phyloP scores from a whole-genome alignment of 1,140 invertebrate species.

The Drosophila biarmipes region DNA sequence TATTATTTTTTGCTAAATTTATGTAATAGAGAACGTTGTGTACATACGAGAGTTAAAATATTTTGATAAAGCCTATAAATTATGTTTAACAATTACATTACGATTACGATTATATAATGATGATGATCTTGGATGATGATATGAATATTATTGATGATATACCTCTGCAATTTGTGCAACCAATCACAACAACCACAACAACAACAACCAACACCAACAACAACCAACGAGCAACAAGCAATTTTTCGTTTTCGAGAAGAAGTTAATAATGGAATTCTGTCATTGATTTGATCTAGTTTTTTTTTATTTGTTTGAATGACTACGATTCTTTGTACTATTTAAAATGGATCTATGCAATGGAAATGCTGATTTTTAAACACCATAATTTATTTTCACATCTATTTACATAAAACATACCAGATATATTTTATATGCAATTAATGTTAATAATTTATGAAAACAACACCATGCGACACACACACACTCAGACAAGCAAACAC shows the following conservation, averaged over 20 bases:
- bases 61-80: constrained; percentile 44
- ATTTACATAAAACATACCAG: constrained; percentile 45
- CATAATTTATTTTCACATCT: constrained; percentile 68
- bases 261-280: constrained; percentile 23
- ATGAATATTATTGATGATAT: constrained; percentile 54
- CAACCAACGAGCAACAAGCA: constrained; percentile 16
- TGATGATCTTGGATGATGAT: constrained; percentile 44
- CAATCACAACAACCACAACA: constrained; percentile 46
- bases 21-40: constrained; percentile 36
- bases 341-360: constrained; percentile 17
- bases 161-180: constrained; percentile 37
- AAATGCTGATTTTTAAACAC: constrained; percentile 47
- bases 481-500: constrained; percentile 18
- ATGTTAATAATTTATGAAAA: constrained; percentile 78
- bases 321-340: constrained; percentile 23
- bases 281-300: not conserved
- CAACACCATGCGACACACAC: constrained; percentile 26
- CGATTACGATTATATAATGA: constrained; percentile 20
- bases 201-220: constrained; percentile 15
- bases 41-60: constrained; percentile 37
- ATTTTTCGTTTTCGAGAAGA: constrained; percentile 9
- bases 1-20: constrained; percentile 44
- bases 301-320: constrained; percentile 17
- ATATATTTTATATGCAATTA: constrained; percentile 63
- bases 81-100: constrained; percentile 34